Percentiles rank a stretch among this genome's conserved stretches.
These are phyloP conservation scores for Porites lobata DNA, from an alignment of 92 coral and sea anemone genomes.

Conservation along the genomic window DNA sequence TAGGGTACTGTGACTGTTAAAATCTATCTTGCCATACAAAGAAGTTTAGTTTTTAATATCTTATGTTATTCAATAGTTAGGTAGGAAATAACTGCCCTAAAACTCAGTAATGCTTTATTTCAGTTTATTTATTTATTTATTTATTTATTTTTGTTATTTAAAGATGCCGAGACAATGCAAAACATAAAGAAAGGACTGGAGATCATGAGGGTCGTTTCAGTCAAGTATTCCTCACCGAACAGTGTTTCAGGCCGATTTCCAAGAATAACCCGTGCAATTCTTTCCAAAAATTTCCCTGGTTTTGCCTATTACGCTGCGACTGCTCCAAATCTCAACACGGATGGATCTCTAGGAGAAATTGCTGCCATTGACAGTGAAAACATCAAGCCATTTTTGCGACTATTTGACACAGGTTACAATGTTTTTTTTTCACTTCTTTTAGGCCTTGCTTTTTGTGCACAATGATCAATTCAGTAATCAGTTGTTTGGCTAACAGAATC, in stretches of 20 bases:
- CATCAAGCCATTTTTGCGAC: conserved; percentile 52
- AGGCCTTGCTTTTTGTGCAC: not conserved
- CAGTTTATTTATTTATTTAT: too few species aligned
- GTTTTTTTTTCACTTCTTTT: not conserved
- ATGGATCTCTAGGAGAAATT: conserved; percentile 6
- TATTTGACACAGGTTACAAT: conserved; percentile 10
- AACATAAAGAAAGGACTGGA: conserved; percentile 59
- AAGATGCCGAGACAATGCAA: not conserved
- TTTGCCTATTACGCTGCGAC: conserved; percentile 26
- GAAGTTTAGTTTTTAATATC: too few species aligned
- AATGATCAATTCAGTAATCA: not conserved
- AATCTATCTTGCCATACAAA: too few species aligned
- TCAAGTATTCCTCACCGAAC: conserved; percentile 72
- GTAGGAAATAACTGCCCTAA: too few species aligned
- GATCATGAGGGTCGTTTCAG: conserved; percentile 56
- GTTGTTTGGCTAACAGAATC: too few species aligned
- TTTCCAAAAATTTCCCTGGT: conserved; percentile 34
- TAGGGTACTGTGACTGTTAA: too few species aligned
- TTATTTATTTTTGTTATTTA: not conserved
- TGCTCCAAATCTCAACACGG: not conserved
- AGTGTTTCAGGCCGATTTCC: conserved; percentile 70
- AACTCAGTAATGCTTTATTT: too few species aligned
- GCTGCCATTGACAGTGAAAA: not conserved
- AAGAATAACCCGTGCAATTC: conserved; percentile 24
- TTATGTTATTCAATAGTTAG: too few species aligned